phyloP scores from a whole-genome alignment of 2,888 invertebrate species.

The Drosophila kokeensis region DNA sequence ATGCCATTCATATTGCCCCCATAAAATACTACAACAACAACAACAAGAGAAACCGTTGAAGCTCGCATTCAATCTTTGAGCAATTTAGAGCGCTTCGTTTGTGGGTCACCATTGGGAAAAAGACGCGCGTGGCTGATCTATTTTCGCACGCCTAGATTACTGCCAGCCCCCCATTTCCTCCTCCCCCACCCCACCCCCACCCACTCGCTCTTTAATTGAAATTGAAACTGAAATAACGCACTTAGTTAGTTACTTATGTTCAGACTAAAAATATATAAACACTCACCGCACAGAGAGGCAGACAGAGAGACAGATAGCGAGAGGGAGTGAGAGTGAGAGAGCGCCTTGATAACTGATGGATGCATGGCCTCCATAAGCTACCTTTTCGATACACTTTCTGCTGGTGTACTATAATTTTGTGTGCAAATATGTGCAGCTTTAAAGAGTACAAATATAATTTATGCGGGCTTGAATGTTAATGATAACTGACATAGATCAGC shows the following conservation, averaged over 20 bases:
- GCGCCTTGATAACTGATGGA: conserved; percentile 37
- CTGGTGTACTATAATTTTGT: too few species aligned
- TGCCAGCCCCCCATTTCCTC: conserved; percentile 4
- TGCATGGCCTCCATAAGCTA: neutral
- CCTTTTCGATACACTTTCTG: neutral
- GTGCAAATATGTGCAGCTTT: neutral
- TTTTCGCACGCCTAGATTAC: conserved; percentile 69
- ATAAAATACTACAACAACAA: neutral
- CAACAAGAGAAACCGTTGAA: conserved; percentile 36
- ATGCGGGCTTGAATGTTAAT: neutral
- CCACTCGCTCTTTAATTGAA: conserved; percentile 66
- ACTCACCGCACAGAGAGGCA: neutral
- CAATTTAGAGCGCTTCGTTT: conserved; percentile 67
- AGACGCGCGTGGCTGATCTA: conserved; percentile 55
- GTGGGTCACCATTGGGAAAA: conserved; percentile 42
- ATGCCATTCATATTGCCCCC: conserved; percentile 57
- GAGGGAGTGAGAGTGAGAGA: neutral
- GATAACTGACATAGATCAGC: neutral
- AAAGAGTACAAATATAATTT: neutral
- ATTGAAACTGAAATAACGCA: conserved; percentile 75
- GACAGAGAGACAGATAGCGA: neutral
- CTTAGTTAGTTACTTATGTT: conserved; percentile 56
- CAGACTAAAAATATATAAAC: conserved; percentile 70
- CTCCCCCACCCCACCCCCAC: neutral
- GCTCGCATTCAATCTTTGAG: conserved; percentile 49